A percentile compares a stretch with the other conserved stretches of the same genome.
These are phyloP conservation scores for Pteronura brasiliensis DNA, from an alignment of 2,113 vertebrate species.

Conservation along the genomic window DNA sequence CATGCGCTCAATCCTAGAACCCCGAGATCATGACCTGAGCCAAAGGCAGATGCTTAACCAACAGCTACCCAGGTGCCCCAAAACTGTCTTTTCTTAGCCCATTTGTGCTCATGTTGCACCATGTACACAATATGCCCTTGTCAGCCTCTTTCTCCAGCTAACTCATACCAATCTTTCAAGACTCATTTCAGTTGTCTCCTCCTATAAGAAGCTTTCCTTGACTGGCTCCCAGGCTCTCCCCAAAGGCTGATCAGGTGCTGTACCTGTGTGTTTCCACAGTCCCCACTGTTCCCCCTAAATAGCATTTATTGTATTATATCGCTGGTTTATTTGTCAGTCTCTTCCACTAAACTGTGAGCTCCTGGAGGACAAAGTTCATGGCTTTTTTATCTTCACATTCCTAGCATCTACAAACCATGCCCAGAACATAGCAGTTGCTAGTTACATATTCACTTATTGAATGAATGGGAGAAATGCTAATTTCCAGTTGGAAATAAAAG, in stretches of 20 bases:
- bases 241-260: background rate
- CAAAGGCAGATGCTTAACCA: background rate
- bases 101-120: background rate
- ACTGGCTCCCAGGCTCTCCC: background rate
- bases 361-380: background rate
- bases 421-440: background rate
- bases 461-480: background rate
- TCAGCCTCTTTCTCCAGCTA: background rate
- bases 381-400: constrained; percentile 16
- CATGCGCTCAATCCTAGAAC: background rate
- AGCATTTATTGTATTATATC: background rate
- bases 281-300: background rate
- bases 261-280: background rate
- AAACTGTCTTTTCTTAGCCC: background rate
- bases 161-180: background rate
- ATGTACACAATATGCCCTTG: background rate
- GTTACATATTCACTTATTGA: constrained; percentile 8
- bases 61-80: background rate
- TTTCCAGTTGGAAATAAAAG: background rate
- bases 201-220: background rate
- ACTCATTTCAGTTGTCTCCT: background rate
- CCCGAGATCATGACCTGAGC: background rate
- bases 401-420: background rate
- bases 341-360: background rate
- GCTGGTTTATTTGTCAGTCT: background rate